phyloP scores from a whole-genome alignment of 1,140 invertebrate species.

The Sinonovacula constricta region DNA sequence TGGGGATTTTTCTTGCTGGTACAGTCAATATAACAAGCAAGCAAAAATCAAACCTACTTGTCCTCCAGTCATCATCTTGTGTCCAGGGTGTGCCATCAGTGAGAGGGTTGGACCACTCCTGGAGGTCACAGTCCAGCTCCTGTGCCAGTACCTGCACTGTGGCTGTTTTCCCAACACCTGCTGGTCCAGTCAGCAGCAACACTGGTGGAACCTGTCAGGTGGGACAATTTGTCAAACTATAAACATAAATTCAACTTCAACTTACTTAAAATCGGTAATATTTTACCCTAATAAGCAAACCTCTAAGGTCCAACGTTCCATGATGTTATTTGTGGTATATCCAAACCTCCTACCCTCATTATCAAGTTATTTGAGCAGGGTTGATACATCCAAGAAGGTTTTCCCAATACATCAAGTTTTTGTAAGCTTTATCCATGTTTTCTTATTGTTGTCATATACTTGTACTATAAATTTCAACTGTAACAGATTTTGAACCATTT shows the following conservation, averaged over 20 bases:
- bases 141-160: slow-evolving; percentile 67
- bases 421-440: too few species aligned
- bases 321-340: too few species aligned
- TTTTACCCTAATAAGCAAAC: neutral
- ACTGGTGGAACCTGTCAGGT: slow-evolving; percentile 65
- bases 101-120: slow-evolving; percentile 76
- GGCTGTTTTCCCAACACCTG: slow-evolving; percentile 76
- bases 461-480: too few species aligned
- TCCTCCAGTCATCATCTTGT: slow-evolving; percentile 44
- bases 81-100: slow-evolving; percentile 1
- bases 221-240: neutral
- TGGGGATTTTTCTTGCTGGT: too few species aligned
- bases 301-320: neutral
- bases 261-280: neutral
- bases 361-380: too few species aligned
- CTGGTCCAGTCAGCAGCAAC: slow-evolving; percentile 74
- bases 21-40: too few species aligned
- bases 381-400: too few species aligned
- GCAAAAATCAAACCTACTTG: slow-evolving; percentile 9
- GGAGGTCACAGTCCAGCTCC: slow-evolving; percentile 67
- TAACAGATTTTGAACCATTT: too few species aligned
- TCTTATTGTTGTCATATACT: too few species aligned
- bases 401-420: too few species aligned
- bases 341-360: too few species aligned
- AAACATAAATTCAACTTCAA: too few species aligned